Evolutionary conservation across 2,113 vertebrate species (phyloP), one percentile per base, ranked within the genome.

Genomic region (Paraplagusia blochii): DNA sequence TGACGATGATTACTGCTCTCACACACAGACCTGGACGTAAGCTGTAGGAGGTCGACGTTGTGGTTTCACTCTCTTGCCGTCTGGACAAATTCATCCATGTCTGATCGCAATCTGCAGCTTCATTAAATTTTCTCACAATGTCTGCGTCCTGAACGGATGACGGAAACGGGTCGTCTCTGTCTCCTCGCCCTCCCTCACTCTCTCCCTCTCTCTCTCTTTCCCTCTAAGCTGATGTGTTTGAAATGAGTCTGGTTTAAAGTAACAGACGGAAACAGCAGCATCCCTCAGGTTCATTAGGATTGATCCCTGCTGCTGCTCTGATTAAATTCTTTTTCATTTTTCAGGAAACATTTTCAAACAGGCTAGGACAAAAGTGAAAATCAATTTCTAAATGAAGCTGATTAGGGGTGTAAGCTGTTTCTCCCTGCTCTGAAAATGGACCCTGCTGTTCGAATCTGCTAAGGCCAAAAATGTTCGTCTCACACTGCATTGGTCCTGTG

Each of bases 261-360:
- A 79, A 86, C 46, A 76, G 74, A 77, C 74, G 75, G 53, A 54
- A 72, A 79, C 63, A 29, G 77, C 71, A 69, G 81, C 72, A 50
- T 69, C 46, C 53, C 48, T 50, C 60, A 74, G 84, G 84, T 81
- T 69, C 66, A 84, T 80, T 83, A 58, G 52, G 78, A 85, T 82
- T 78, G 75, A 87, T 88, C 83, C 70, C 63, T 68, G 44, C 53
- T 44, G 7, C 7, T 44, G 15, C 44, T 47, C 51, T 9, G 36
- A 50, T 57, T 13, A n/a, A 49, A 22, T 64, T 29, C 22, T 29
- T 29, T 29, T 29, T 29, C 6, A 29, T 29, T 29, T 79, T 70
- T 19, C 33, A 66, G 54, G 16, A 58, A 74, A 45, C 74, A 58
- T 69, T 64, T 76, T 71, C 43, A 57, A 66, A 51, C 44, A 19